Base-by-base conservation (phyloP, 1,140 invertebrate genomes). In the Drosophila novamexicana region DNA sequence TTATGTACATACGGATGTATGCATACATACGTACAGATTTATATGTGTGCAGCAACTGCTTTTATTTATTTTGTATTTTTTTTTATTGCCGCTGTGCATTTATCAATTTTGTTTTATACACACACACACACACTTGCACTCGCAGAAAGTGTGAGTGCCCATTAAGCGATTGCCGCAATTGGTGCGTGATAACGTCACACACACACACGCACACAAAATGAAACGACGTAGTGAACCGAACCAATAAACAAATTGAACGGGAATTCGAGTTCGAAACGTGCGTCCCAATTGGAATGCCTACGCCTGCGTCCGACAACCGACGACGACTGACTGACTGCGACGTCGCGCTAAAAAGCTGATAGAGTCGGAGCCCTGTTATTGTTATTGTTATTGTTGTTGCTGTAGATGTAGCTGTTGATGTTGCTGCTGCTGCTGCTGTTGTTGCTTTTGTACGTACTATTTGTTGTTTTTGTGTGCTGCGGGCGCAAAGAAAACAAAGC, bases 321-420 rank as follows among this genome's bases (percentile, higher is more conserved):
- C 82, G 62, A 88, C 79, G 83, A 86, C 79, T 86, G 82, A 86
- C 82, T 74, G 78, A 88, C 76, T 66, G 66, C 81, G 82, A 68
- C 72, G 69, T 68, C 80, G 80, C 59, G 71, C 53, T 63, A 79
- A 88, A 88, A 81, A 83, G 86, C 84, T 81, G 83, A 88, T 88
- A 85, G 84, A 88, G 84, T 65, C 71, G 29, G 50, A 68, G 65
- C 71, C 65, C 64, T 74, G 50, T 40, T 74, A 57, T 57, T 71
- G 40, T 40, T 74, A 57, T 57, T 71, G 40, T 78, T 71, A 58
- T 62, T 63, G 18, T 18, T 18, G 18, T 18, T 18, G 61, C 45
- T 54, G 75, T 7, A 52, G 69, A 8, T 65, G 71, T 64, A 44
- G 68, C 53, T 34, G 50, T 40, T 68, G 40, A 4, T 54, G 54